These are phyloP conservation scores for Papilio elwesi DNA, from an alignment of 2,888 invertebrate genomes.

Conservation along the genomic window DNA sequence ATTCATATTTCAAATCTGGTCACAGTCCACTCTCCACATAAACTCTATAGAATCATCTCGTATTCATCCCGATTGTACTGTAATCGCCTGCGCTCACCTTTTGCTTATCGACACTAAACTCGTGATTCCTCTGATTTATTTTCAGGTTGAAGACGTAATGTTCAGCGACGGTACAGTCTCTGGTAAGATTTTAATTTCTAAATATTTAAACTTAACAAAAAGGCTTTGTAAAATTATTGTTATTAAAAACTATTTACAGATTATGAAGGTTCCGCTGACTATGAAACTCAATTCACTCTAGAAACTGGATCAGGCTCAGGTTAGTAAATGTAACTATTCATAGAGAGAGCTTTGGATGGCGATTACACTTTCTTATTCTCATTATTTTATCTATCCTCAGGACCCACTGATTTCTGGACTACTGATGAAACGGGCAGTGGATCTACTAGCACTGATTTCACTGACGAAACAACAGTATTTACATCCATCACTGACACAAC, in stretches of 20 bases:
- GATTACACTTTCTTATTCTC: not conserved
- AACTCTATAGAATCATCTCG: no score
- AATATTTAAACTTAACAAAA: slow-evolving; percentile 20
- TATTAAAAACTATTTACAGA: slow-evolving; percentile 18
- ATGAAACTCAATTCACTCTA: slow-evolving; percentile 49
- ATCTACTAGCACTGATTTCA: slow-evolving; percentile 3
- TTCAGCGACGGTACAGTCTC: slow-evolving; percentile 55
- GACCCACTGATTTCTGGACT: slow-evolving; percentile 15
- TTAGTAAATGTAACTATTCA: slow-evolving; percentile 36
- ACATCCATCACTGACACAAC: slow-evolving; percentile 37
- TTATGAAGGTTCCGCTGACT: slow-evolving; percentile 40
- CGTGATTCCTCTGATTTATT: slow-evolving; percentile 38
- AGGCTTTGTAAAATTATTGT: not conserved
- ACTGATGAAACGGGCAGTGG: slow-evolving; percentile 23
- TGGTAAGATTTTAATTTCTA: slow-evolving; percentile 43
- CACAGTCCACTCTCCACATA: no score
- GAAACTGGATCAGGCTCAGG: slow-evolving; percentile 55
- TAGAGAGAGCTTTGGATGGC: not conserved
- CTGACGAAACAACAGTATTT: slow-evolving; percentile 26
- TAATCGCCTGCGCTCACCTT: no score
- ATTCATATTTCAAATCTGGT: no score
- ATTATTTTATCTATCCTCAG: slow-evolving; percentile 6
- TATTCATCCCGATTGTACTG: no score
- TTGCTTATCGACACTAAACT: not conserved
- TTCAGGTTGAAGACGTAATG: slow-evolving; percentile 54